phyloP scores from a whole-genome alignment of 2,113 vertebrate species.

The Centrocercus urophasianus region DNA sequence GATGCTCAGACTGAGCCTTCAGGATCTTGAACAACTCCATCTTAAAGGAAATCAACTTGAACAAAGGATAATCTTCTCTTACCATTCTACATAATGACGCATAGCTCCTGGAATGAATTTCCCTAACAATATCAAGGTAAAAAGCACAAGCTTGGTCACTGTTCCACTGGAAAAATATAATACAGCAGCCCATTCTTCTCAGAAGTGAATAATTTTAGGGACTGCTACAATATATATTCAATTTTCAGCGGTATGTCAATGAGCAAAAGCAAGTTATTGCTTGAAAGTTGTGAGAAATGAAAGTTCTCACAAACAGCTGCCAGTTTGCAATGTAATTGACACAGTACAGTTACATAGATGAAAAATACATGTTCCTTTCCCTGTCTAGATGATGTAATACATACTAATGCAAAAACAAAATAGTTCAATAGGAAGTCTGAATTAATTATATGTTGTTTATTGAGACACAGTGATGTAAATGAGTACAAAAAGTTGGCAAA shows the following conservation, averaged over 20 bases:
- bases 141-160: neutral
- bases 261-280: neutral
- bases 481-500: conserved; percentile 66
- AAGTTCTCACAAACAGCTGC: neutral
- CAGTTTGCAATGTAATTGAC: neutral
- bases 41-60: neutral
- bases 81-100: neutral
- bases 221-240: neutral
- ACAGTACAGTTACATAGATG: neutral
- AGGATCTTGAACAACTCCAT: accelerated
- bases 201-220: neutral
- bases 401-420: conserved; percentile 50
- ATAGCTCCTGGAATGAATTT: neutral
- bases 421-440: conserved; percentile 55
- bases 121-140: neutral
- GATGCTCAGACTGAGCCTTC: neutral
- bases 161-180: neutral
- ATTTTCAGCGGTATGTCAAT: neutral
- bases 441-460: conserved; percentile 77
- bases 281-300: neutral
- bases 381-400: conserved; percentile 45
- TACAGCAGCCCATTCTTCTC: neutral
- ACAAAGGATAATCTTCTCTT: neutral
- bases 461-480: conserved; percentile 61
- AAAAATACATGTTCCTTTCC: conserved; percentile 6